Base-by-base conservation (phyloP, 1,140 invertebrate genomes). In the Dreissena polymorpha region DNA sequence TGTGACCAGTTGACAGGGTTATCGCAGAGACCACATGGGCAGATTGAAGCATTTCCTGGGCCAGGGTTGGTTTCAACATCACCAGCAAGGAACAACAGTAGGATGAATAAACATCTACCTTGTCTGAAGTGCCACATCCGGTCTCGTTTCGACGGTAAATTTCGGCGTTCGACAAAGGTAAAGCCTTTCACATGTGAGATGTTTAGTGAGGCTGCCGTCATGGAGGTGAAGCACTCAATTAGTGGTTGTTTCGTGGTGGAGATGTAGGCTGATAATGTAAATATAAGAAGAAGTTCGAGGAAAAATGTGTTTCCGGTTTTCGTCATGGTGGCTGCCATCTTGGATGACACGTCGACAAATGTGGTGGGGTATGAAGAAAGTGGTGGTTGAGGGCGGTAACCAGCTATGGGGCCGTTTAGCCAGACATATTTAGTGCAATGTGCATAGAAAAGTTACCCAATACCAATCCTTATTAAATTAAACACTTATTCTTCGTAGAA, bases 1-100 rank as follows among this genome's bases (percentile, higher is more conserved):
- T 68, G 6, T 23, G 65, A 68, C 65, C 65, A 68, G 25, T 5
- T 68, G 18, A 68, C 65, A 5, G 65, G 6, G 18, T 16, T 68
- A 27, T 68, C 65, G 21, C 65, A 68, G n/a, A 29, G 2, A n/a
- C 65, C 65, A 29, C 65, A 68, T 68, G 65, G 65, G 65, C 65
- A 68, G 65, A 68, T 68, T 5, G 65, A 68, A 7, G 65, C 5
- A 68, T 68, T 60, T 60, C 16, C 57, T 23, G 57, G 57, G 16
- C 57, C 57, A n/a, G 57, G 57, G 57, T 60, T 60, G 16, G 12
- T 60, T 12, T 60, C 16, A 23, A 60, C 21, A 60, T 60, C 57
- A 23, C 57, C 57, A 60, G 65, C 18, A 7, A 68, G 65, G 18
- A 68, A n/a, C 25, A 68, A 25, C 27, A 68, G 21, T 23, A 68